Conservation (phyloP, 2,113 vertebrate genomes). For the Beaufortia kweichowensis region DNA sequence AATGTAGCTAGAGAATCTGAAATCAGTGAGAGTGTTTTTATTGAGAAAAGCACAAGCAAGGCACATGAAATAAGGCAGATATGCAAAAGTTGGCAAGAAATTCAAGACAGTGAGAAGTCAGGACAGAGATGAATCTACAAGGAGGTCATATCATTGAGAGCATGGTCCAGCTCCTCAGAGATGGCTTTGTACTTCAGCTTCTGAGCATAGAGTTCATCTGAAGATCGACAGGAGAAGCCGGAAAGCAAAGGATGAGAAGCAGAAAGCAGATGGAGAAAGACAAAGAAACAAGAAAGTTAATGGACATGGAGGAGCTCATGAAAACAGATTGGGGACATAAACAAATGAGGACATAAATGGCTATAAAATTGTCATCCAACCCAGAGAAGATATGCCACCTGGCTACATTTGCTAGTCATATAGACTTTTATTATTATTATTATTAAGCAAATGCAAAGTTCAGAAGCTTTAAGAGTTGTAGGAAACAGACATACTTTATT, state of each 20-base stretch:
- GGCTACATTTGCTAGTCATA: constrained; percentile 16
- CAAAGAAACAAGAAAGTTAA: constrained; percentile 42
- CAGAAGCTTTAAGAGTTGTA: background rate
- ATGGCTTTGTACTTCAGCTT: constrained; percentile 95
- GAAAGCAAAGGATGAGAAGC: constrained; percentile 62
- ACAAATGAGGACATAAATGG: background rate
- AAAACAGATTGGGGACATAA: background rate
- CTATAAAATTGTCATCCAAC: constrained; percentile 39
- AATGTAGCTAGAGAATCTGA: constrained; percentile 1
- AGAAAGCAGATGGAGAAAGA: constrained; percentile 59
- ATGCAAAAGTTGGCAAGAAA: constrained; percentile 10
- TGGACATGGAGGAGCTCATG: constrained; percentile 46
- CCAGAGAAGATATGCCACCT: constrained; percentile 3
- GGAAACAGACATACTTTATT: constrained; percentile 42
- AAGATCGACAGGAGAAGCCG: constrained; percentile 62
- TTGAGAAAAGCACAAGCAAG: constrained; percentile 40
- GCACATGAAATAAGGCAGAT: background rate
- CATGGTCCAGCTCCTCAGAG: constrained; percentile 91
- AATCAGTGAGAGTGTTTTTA: constrained; percentile 50
- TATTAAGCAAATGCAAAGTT: constrained; percentile 12
- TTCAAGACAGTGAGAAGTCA: constrained; percentile 21
- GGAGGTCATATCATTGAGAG: constrained; percentile 90
- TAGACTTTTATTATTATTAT: constrained; percentile 15
- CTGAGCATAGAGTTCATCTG: constrained; percentile 90
- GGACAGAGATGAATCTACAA: constrained; percentile 69